These are phyloP conservation scores for Enteromius mattozi DNA, from an alignment of 2,797 vertebrate genomes.

Conservation along the genomic window DNA sequence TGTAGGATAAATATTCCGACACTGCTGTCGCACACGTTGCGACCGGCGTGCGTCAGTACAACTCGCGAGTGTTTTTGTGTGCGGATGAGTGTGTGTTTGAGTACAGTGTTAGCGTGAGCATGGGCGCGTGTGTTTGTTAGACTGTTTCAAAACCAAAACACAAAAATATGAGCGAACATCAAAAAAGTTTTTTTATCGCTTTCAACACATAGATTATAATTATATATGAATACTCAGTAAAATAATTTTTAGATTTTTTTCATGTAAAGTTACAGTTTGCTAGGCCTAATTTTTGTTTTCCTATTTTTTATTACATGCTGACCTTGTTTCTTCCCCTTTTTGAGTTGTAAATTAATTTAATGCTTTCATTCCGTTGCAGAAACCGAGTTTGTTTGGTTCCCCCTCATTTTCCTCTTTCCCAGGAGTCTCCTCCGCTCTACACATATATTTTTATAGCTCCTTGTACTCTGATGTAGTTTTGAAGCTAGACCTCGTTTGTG, in stretches of 20 bases:
- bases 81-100: slow-evolving; percentile 53
- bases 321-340: slow-evolving; percentile 58
- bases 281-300: slow-evolving; percentile 68
- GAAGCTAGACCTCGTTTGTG: slow-evolving; percentile 84
- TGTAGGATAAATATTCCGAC: slow-evolving; percentile 76
- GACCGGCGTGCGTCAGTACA: slow-evolving; percentile 70
- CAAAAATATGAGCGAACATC: slow-evolving; percentile 82
- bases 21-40: slow-evolving; percentile 73
- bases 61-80: slow-evolving; percentile 63
- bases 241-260: slow-evolving; percentile 79
- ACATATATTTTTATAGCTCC: slow-evolving; percentile 85
- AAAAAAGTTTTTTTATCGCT: slow-evolving; percentile 80
- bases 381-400: slow-evolving; percentile 63
- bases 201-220: slow-evolving; percentile 83
- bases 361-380: slow-evolving; percentile 59
- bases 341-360: slow-evolving; percentile 81
- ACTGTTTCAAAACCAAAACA: slow-evolving; percentile 86
- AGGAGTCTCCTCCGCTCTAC: slow-evolving; percentile 73
- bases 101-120: slow-evolving; percentile 48
- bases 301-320: slow-evolving; percentile 50
- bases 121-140: slow-evolving; percentile 75
- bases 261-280: slow-evolving; percentile 72
- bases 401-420: slow-evolving; percentile 63
- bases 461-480: slow-evolving; percentile 84
- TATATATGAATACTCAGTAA: slow-evolving; percentile 83